These are phyloP conservation scores for Manis pentadactyla DNA, from an alignment of 2,797 vertebrate species.

Conservation along the genomic window DNA sequence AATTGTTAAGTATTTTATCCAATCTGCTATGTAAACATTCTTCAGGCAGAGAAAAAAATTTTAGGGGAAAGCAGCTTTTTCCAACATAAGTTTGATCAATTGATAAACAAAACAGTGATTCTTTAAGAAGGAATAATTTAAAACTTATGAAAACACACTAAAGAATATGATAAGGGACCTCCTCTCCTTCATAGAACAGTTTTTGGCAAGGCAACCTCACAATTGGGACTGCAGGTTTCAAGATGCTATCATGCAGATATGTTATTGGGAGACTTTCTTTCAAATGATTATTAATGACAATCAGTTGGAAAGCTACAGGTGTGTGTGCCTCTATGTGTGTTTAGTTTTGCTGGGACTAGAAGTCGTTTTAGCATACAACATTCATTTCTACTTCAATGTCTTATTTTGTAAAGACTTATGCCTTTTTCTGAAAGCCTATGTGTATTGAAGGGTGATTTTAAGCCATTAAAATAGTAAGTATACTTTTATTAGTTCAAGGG, in stretches of 20 bases:
- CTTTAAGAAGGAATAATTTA: neutral
- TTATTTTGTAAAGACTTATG: neutral
- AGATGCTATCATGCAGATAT: neutral
- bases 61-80: neutral
- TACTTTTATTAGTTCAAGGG: neutral
- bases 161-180: neutral
- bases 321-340: accelerated
- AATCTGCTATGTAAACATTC: neutral
- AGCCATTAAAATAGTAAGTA: neutral
- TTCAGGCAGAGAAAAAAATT: neutral
- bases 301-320: accelerated
- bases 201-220: neutral
- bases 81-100: neutral
- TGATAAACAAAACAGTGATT: neutral
- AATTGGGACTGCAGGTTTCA: neutral
- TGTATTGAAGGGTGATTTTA: neutral
- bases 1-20: neutral
- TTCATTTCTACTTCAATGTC: neutral
- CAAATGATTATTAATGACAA: neutral
- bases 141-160: constrained; percentile 25
- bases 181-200: accelerated
- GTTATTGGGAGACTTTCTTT: neutral
- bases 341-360: neutral
- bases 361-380: neutral
- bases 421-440: neutral